Base-by-base conservation (phyloP, 1,140 invertebrate genomes). In the Ostrea denselamellosa region DNA sequence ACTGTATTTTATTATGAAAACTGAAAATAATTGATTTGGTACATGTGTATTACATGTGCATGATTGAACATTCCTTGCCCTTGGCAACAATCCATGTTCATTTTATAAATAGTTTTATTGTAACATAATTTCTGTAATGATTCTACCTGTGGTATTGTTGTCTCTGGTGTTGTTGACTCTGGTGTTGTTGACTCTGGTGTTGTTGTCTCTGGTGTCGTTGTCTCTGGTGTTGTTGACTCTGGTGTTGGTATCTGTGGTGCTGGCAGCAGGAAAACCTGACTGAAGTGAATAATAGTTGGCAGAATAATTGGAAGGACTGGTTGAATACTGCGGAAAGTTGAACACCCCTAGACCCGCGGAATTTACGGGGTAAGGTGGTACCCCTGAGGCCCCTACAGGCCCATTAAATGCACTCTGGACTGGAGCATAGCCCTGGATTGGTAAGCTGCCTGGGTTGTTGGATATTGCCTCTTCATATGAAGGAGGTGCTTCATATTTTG, bases 391-490 rank as follows among this genome's bases (percentile, higher is more conserved):
- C 34, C 34, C 34, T 44, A 44, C 34, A n/a, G 56, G 56, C n/a
- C 56, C 56, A 17, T n/a, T 17, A 17, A 19, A 71, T 9, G n/a
- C 22, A 9, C 68, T 25, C 28, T 71, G 68, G 3, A 34, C 68
- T 71, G 28, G 22, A 28, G 68, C 12, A 22, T 71, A 71, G 25
- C 68, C 68, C 22, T 62, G 56, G 2, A 25, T 7, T 9, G 68
- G 68, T 28, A 5, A 8, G 5, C n/a, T 1, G 4, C 12, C 68
- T 34, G 68, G 68, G 68, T 28, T 71, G 68, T 10, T 34, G 25
- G 68, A 71, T 71, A 22, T 71, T 71, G 68, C 68, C 22, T 71
- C 68, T 71, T 71, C 68, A 34, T 71, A 71, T 71, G 68, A 71
- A 28, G 68, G 68, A 12, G 68, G 68, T 71, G 68, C 68, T 28